Evolutionary conservation across 2,888 invertebrate genomes (phyloP).

Genomic region (Eristalis tenax): DNA sequence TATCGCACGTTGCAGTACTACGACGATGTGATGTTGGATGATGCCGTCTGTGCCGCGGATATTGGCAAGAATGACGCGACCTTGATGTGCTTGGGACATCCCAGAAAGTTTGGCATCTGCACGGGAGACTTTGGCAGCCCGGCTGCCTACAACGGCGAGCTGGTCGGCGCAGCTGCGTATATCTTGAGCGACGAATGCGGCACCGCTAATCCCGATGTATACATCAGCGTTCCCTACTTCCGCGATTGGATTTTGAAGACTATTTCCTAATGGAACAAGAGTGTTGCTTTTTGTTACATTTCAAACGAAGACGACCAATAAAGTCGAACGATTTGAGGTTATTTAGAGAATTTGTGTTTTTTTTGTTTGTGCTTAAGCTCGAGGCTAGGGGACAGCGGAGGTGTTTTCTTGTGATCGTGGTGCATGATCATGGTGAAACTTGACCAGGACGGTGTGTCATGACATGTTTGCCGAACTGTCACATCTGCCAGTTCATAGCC

Average conservation of each 20-base stretch:
- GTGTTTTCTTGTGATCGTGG: too few species aligned
- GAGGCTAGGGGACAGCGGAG: too few species aligned
- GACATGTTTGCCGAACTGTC: background rate
- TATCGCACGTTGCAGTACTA: constrained; percentile 75
- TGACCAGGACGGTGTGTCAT: too few species aligned
- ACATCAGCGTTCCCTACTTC: constrained; percentile 74
- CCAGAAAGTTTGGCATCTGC: constrained; percentile 69
- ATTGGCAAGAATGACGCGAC: constrained; percentile 48
- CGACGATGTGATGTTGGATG: constrained; percentile 39
- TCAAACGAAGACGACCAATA: background rate
- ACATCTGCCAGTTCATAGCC: background rate
- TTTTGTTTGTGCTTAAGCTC: background rate
- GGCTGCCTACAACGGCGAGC: constrained; percentile 74
- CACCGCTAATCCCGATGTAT: constrained; percentile 77
- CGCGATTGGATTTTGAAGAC: constrained; percentile 75
- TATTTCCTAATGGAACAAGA: background rate
- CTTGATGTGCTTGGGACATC: constrained; percentile 69
- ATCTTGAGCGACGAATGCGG: constrained; percentile 75
- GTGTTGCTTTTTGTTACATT: too few species aligned
- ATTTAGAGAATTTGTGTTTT: background rate
- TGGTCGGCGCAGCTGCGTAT: constrained; percentile 76
- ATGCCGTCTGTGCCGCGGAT: constrained; percentile 27
- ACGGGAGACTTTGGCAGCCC: constrained; percentile 78
- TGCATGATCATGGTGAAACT: too few species aligned
- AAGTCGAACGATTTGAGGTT: background rate